These are phyloP conservation scores for Eulemur coronatus DNA, from an alignment of 2,797 vertebrate genomes.

Conservation along the genomic window DNA sequence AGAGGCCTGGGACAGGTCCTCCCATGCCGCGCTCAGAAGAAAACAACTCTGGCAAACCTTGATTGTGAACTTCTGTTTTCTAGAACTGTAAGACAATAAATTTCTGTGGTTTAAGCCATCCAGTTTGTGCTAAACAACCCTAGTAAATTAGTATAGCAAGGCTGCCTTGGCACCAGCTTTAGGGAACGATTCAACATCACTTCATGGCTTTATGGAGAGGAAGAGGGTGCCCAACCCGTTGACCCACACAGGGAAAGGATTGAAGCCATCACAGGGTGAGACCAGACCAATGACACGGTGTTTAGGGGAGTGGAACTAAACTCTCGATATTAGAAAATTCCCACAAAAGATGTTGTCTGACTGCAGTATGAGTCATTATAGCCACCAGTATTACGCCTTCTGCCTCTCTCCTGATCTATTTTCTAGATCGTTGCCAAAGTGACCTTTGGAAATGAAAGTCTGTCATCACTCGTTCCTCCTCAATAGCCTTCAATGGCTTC, in stretches of 20 bases:
- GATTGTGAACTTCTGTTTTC: not conserved
- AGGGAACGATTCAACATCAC: not conserved
- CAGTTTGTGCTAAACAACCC: not conserved
- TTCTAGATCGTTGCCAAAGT: not conserved
- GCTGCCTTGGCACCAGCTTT: not conserved
- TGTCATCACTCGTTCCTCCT: not conserved
- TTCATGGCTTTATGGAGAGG: not conserved
- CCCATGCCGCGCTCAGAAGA: not conserved
- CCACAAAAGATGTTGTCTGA: not conserved
- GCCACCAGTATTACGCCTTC: not conserved
- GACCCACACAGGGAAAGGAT: not conserved
- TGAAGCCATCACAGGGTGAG: not conserved
- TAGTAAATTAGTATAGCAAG: not conserved
- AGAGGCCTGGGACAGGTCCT: not conserved
- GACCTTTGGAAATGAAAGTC: not conserved
- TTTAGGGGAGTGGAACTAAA: not conserved
- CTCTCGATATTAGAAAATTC: not conserved
- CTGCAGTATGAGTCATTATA: no score
- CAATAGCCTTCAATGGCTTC: not conserved
- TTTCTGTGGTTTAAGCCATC: not conserved
- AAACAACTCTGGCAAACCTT: not conserved
- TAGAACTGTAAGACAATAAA: not conserved
- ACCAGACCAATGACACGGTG: not conserved
- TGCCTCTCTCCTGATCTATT: not conserved
- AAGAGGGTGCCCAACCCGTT: not conserved